phyloP scores from a whole-genome alignment of 92 coral and sea anemone genomes.

The Virgularia gustaviana region DNA sequence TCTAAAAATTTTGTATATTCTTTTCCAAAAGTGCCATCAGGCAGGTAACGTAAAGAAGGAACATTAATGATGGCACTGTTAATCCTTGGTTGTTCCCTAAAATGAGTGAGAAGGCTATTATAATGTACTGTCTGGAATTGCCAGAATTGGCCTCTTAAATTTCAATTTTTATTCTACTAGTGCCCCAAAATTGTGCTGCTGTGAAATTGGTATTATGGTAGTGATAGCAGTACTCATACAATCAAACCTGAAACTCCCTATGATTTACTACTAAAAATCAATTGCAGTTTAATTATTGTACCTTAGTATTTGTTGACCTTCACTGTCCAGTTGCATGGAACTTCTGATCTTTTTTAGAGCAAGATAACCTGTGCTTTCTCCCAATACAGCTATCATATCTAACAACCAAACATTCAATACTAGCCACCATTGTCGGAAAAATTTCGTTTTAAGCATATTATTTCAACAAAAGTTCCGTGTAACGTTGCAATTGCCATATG shows the following conservation, averaged over 20 bases:
- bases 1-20: conserved; percentile 82
- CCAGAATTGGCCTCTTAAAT: too few relatives aligned
- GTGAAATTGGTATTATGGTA: too few relatives aligned
- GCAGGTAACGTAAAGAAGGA: conserved; percentile 60
- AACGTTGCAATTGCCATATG: too few relatives aligned
- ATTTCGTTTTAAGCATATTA: too few relatives aligned
- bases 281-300: conserved; percentile 5
- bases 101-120: too few relatives aligned
- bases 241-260: too few relatives aligned
- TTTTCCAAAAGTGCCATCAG: conserved; percentile 86
- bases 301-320: conserved; percentile 82
- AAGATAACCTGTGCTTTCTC: conserved; percentile 86
- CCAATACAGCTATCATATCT: conserved; percentile 96
- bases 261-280: not conserved
- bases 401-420: not conserved
- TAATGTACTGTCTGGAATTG: too few relatives aligned
- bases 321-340: conserved; percentile 70
- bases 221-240: too few relatives aligned
- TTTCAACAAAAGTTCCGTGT: too few relatives aligned
- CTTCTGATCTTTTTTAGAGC: conserved; percentile 71
- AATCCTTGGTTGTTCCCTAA: conserved; percentile 72
- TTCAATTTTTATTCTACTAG: too few relatives aligned
- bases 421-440: too few relatives aligned
- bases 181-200: too few relatives aligned
- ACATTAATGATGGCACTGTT: conserved; percentile 64